Evolutionary conservation across 2,888 invertebrate genomes (phyloP).

Genomic region (Cyclophora punctaria): DNA sequence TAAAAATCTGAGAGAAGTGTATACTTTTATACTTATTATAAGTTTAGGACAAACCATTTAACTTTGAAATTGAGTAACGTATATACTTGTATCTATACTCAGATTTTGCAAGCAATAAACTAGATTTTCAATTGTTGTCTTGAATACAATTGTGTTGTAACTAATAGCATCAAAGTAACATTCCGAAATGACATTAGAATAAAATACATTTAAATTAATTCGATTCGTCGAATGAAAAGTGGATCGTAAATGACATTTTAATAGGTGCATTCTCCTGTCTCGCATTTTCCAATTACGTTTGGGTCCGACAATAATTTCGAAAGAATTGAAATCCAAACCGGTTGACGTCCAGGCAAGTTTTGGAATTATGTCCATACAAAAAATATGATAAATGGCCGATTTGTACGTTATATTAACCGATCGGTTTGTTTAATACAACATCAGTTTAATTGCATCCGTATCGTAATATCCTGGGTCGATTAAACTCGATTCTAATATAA

Average conservation of each 20-base stretch:
- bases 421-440: not conserved
- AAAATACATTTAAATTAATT: too few relatives aligned
- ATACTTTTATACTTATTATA: too few relatives aligned
- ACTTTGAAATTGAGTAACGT: too few relatives aligned
- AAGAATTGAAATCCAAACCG: conserved; percentile 20
- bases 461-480: too few relatives aligned
- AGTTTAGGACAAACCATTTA: too few relatives aligned
- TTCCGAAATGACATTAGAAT: not conserved
- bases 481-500: too few relatives aligned
- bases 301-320: conserved; percentile 17
- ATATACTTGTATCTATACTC: too few relatives aligned
- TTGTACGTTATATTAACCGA: not conserved
- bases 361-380: conserved; percentile 9
- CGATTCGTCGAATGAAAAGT: conserved; percentile 5
- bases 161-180: conserved; percentile 11
- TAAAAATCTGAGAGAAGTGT: too few relatives aligned
- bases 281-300: conserved; percentile 20
- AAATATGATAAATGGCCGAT: conserved; percentile 12
- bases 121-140: too few relatives aligned
- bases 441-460: not conserved
- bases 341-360: conserved; percentile 13
- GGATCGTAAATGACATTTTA: conserved; percentile 24
- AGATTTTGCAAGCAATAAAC: too few relatives aligned
- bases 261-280: conserved; percentile 22
- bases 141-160: too few relatives aligned